Evolutionary conservation across 2,888 invertebrate genomes (phyloP), one percentile per base, ranked within the genome.

Genomic region (Eudemis profundana): DNA sequence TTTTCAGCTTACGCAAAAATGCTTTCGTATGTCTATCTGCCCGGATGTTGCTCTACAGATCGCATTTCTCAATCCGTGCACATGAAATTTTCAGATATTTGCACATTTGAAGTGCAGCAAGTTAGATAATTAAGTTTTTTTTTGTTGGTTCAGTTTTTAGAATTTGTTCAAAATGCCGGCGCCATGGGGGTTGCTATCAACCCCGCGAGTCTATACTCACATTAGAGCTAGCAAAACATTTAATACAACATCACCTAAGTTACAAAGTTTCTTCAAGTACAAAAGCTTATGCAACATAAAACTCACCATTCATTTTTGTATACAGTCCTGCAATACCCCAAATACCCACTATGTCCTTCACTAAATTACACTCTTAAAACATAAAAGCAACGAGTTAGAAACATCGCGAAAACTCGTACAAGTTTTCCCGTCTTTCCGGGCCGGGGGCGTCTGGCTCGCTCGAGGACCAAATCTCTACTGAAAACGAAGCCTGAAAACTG

Each of bases 401-500:
- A n/a, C 17, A 17, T 21, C 29, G 3, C 29, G 27, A 29, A 17
- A 46, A 21, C 42, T 42, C 42, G 56, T 17, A n/a, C 8, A 40
- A 65, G 53, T 65, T 65, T 60, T 46, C 46, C 38, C 21, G 46
- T 38, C 14, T n/a, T 44, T 59, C 21, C 27, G 23, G 46, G 19
- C 21, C 40, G 8, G 7, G 33, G 15, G 40, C 65, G 60, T 40
- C 56, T 33, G 50, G 3, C 60, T 46, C 53, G 50, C 36, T 15
- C 51, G 65, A 60, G 19, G 36, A 47, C 46, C 65, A 19, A 47
- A 60, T 38, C 59, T 60, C 59, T 15, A 65, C 65, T 65, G 60
- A 65, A 64, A 65, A 46, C 46, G 59, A 59, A 65, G 65, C 60
- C 65, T 65, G 59, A 65, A 60, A 65, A 51, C 59, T 53, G 65